These are phyloP conservation scores for Pseudomyrmex concolor DNA, from an alignment of 1,140 invertebrate species.

Conservation along the genomic window DNA sequence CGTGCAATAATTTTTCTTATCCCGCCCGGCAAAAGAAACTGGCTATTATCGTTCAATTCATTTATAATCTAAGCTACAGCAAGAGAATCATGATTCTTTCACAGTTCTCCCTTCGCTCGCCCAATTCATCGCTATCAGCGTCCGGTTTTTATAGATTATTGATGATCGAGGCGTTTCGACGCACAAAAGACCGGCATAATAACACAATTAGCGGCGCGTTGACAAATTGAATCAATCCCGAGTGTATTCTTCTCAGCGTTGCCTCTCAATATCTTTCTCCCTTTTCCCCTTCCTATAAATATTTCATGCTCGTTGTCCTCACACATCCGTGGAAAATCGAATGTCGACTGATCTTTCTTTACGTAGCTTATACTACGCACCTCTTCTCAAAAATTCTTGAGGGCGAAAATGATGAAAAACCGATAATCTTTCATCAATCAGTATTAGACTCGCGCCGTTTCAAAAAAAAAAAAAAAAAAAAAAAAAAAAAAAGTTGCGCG, in stretches of 20 bases:
- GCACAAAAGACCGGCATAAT: conserved; percentile 77
- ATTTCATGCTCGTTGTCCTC: conserved; percentile 81
- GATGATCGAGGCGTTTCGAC: conserved; percentile 77
- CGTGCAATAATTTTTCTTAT: neutral
- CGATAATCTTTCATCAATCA: conserved; percentile 85
- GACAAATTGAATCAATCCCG: conserved; percentile 85
- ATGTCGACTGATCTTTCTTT: conserved; percentile 57
- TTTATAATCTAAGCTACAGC: conserved; percentile 38
- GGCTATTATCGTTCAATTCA: neutral
- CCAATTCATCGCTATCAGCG: conserved; percentile 29
- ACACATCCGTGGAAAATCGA: conserved; percentile 80
- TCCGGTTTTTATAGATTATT: conserved; percentile 80
- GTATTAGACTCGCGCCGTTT: conserved; percentile 73
- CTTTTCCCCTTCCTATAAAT: conserved; percentile 79
- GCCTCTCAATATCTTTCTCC: conserved; percentile 67
- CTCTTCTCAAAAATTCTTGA: conserved; percentile 59
- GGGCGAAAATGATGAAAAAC: conserved; percentile 75
- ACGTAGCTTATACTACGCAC: too few relatives aligned
- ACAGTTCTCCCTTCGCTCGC: conserved; percentile 21
- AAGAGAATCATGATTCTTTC: conserved; percentile 34
- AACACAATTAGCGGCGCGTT: conserved; percentile 83
- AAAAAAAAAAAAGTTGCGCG: too few relatives aligned
- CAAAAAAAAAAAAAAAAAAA: too few relatives aligned
- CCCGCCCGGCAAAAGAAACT: conserved; percentile 14
- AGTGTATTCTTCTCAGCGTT: conserved; percentile 84